phyloP scores from a whole-genome alignment of 64 coral and sea anemone genomes.

The Pocillopora damicornis region DNA sequence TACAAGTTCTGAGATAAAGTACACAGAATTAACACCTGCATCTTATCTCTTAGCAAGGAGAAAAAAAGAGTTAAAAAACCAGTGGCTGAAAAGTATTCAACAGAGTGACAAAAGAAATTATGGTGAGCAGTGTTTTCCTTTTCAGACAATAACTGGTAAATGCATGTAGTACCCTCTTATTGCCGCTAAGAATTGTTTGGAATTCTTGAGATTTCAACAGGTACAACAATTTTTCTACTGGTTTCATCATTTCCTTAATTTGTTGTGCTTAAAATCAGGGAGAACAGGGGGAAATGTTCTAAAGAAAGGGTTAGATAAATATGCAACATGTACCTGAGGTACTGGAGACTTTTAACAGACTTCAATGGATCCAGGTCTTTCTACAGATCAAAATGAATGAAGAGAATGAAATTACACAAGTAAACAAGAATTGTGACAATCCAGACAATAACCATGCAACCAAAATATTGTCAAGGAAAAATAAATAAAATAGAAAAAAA shows the following conservation, averaged over 20 bases:
- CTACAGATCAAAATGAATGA: conserved; percentile 19
- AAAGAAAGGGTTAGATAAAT: background rate
- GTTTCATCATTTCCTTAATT: background rate
- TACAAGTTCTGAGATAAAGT: no score
- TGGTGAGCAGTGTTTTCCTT: no score
- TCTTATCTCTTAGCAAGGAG: no score
- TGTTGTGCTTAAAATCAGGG: background rate
- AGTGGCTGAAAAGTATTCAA: no score
- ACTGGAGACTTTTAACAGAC: conserved; percentile 60
- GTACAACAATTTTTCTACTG: background rate
- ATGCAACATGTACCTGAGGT: conserved; percentile 50
- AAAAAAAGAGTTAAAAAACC: no score
- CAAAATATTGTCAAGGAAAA: background rate
- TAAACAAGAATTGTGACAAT: background rate
- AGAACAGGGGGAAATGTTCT: background rate
- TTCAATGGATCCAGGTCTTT: conserved; percentile 65
- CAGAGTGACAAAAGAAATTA: no score
- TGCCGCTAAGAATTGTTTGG: no score
- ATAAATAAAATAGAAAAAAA: background rate
- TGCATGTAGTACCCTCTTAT: no score
- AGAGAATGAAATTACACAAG: background rate
- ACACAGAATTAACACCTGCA: no score
- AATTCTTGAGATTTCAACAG: no score
- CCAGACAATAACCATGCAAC: no score
- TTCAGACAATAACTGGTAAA: no score